A percentile compares a stretch with the other conserved stretches of the same genome.
These are phyloP conservation scores for Polylopha cassiicola DNA, from an alignment of 2,888 invertebrate genomes.

Conservation along the genomic window DNA sequence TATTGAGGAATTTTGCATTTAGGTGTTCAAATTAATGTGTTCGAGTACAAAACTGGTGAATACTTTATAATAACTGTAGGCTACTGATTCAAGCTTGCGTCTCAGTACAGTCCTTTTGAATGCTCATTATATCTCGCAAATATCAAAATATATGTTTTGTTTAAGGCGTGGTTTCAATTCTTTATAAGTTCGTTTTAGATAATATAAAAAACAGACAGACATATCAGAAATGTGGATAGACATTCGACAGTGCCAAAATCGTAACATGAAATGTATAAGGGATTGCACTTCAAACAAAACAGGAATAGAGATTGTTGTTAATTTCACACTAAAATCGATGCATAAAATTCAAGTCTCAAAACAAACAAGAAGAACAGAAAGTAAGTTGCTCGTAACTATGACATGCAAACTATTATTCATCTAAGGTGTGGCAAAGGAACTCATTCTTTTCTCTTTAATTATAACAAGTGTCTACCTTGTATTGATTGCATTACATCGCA, in stretches of 20 bases:
- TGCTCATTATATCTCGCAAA: constrained; percentile 18
- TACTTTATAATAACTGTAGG: constrained; percentile 15
- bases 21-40: constrained; percentile 15
- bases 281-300: constrained; percentile 37
- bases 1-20: no score
- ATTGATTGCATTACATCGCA: constrained; percentile 56
- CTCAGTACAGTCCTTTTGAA: constrained; percentile 43
- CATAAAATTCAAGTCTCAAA: constrained; percentile 39
- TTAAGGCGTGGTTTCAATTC: constrained; percentile 44
- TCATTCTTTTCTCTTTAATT: constrained; percentile 65
- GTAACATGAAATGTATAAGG: constrained; percentile 54
- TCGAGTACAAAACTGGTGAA: constrained; percentile 14
- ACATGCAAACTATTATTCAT: constrained; percentile 70
- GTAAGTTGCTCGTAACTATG: constrained; percentile 53
- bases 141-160: constrained; percentile 24
- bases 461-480: constrained; percentile 61
- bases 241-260: constrained; percentile 56
- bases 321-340: constrained; percentile 49
- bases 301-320: constrained; percentile 39
- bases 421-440: constrained; percentile 78
- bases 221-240: constrained; percentile 48
- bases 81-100: constrained; percentile 49
- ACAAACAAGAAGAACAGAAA: constrained; percentile 44
- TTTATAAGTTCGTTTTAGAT: constrained; percentile 57
- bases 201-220: constrained; percentile 42